Evolutionary conservation across 2,797 vertebrate genomes (phyloP).

Genomic region (Streptopelia turtur): DNA sequence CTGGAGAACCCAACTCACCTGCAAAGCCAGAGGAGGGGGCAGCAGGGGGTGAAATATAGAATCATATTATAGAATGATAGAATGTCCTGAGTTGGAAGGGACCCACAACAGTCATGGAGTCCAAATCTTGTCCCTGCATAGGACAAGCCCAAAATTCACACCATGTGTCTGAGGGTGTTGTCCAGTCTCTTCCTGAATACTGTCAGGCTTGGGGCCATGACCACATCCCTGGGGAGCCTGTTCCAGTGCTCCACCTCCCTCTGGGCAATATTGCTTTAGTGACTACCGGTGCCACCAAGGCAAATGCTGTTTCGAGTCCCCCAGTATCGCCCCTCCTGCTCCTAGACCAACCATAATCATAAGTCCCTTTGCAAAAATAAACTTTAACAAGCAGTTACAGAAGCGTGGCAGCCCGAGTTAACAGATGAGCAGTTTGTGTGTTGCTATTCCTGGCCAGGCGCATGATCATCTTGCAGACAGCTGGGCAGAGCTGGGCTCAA

Average conservation of each 20-base stretch:
- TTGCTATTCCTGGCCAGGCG: not conserved
- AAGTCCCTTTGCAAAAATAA: not conserved
- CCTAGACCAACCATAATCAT: not conserved
- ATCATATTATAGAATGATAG: no score
- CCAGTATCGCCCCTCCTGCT: not conserved
- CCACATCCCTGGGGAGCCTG: no score
- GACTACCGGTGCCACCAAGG: not conserved
- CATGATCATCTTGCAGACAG: not conserved
- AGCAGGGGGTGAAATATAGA: accelerated
- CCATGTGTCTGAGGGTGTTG: no score
- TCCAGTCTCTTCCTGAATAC: no score
- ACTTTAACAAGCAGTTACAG: not conserved
- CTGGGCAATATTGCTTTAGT: not conserved
- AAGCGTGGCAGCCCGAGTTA: not conserved
- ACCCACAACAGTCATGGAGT: no score
- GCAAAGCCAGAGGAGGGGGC: not conserved
- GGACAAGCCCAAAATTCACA: no score
- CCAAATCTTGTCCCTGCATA: no score
- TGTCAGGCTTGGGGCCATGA: no score
- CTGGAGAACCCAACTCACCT: not conserved
- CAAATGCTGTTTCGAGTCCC: not conserved
- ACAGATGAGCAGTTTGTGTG: not conserved
- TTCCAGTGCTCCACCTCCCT: no score
- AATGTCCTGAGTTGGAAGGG: no score
- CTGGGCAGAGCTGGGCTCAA: not conserved